A percentile compares a stretch with the other conserved stretches of the same genome.
Conservation (phyloP, 2,113 vertebrate genomes). For the Empidonax alnorum region DNA sequence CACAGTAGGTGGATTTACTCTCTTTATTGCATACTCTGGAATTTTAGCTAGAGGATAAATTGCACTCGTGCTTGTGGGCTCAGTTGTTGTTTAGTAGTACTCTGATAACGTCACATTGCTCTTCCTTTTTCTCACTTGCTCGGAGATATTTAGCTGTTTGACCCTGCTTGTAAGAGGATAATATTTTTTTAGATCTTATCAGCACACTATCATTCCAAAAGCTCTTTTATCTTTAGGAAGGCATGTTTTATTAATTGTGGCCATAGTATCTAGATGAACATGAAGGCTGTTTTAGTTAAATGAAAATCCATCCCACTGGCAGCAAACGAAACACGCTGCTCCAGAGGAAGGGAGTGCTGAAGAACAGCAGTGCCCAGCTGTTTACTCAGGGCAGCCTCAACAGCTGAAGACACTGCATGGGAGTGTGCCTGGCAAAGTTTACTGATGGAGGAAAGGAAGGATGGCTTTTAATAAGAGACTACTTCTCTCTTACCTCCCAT, state of each 20-base stretch:
- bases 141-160: not conserved
- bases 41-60: conserved; percentile 6
- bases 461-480: not conserved
- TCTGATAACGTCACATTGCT: not conserved
- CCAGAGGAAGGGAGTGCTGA: not conserved
- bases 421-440: not conserved
- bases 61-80: not conserved
- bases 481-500: not conserved
- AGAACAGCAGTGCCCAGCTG: not conserved
- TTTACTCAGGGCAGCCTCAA: not conserved
- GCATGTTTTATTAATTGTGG: conserved; percentile 26
- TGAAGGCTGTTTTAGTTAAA: not conserved
- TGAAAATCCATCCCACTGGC: not conserved
- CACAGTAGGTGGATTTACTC: conserved; percentile 81
- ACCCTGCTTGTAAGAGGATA: not conserved
- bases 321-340: not conserved
- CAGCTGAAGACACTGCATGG: not conserved
- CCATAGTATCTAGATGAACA: not conserved
- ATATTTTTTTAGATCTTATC: not conserved
- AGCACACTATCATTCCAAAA: not conserved
- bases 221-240: not conserved
- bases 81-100: not conserved
- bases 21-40: not conserved
- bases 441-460: not conserved
- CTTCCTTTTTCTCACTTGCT: not conserved